These are phyloP conservation scores for Suricata suricatta DNA, from an alignment of 2,113 vertebrate species.

Conservation along the genomic window DNA sequence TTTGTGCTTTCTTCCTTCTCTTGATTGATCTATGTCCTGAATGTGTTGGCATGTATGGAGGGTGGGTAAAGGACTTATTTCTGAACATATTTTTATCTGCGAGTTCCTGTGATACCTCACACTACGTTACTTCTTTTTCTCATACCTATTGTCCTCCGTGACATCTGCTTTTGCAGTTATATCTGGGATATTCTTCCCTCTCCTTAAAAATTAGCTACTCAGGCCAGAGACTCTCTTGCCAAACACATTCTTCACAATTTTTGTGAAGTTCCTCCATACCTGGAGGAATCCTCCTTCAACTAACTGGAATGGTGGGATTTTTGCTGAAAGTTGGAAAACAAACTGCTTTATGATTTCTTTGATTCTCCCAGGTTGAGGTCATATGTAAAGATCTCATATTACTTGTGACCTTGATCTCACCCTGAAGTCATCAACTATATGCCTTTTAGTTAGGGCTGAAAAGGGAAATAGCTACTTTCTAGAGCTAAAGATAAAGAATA, in stretches of 20 bases:
- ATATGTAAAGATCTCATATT: slow-evolving; percentile 56
- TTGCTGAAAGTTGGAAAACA: slow-evolving; percentile 57
- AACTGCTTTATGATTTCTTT: slow-evolving; percentile 55
- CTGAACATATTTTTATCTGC: not conserved
- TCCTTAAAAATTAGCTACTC: slow-evolving; percentile 58
- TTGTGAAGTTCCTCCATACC: slow-evolving; percentile 62
- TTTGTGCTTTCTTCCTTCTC: not conserved
- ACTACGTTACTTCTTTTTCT: not conserved
- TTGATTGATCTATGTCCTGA: not conserved
- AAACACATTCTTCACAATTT: slow-evolving; percentile 66
- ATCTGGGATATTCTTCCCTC: slow-evolving; percentile 61
- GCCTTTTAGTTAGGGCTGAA: slow-evolving; percentile 13
- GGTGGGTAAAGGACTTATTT: not conserved
- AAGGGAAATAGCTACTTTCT: not conserved
- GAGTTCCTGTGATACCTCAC: not conserved
- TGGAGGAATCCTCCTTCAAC: slow-evolving; percentile 55
- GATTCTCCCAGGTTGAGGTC: slow-evolving; percentile 56
- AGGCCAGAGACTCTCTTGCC: slow-evolving; percentile 37
- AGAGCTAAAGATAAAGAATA: slow-evolving; percentile 12
- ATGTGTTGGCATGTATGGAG: not conserved
- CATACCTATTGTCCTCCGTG: not conserved
- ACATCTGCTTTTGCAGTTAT: slow-evolving; percentile 62
- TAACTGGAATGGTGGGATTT: not conserved
- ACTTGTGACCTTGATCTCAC: slow-evolving; percentile 69
- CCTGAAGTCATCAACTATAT: slow-evolving; percentile 40